Conservation (phyloP, 2,113 vertebrate species). For the Osmerus eperlanus region DNA sequence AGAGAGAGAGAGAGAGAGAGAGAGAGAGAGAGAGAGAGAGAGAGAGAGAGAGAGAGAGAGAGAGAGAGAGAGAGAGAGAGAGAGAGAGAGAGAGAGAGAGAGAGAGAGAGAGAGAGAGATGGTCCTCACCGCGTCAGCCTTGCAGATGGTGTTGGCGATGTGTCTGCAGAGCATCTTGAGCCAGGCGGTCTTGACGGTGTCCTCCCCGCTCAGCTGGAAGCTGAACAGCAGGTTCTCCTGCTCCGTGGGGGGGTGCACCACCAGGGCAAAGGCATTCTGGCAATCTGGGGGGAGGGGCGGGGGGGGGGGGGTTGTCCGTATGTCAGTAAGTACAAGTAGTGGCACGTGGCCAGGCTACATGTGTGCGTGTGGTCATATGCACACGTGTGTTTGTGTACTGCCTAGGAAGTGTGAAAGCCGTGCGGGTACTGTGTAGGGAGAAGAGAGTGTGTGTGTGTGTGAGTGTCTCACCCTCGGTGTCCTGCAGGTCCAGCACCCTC, state of each 20-base stretch:
- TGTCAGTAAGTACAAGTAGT: neutral
- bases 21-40: neutral
- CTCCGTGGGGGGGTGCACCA: constrained; percentile 93
- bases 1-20: neutral
- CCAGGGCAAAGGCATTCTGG: constrained; percentile 89
- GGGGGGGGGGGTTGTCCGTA: neutral
- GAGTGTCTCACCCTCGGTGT: constrained; percentile 85
- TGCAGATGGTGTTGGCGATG: constrained; percentile 96
- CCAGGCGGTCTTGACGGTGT: constrained; percentile 85
- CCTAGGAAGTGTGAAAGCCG: neutral
- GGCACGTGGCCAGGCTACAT: neutral
- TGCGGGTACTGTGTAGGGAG: no score
- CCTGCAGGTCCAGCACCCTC: constrained; percentile 91
- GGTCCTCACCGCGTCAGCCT: constrained; percentile 87
- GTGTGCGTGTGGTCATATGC: neutral
- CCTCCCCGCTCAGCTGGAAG: constrained; percentile 90
- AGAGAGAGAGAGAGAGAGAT: neutral
- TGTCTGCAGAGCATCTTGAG: constrained; percentile 89
- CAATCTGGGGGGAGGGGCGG: constrained; percentile 83
- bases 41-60: neutral
- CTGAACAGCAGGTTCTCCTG: constrained; percentile 92
- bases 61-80: neutral
- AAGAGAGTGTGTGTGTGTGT: neutral
- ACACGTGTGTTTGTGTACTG: neutral
- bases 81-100: neutral